Conservation (phyloP, 2,113 vertebrate genomes). For the mouse (Mus musculus) region DNA sequence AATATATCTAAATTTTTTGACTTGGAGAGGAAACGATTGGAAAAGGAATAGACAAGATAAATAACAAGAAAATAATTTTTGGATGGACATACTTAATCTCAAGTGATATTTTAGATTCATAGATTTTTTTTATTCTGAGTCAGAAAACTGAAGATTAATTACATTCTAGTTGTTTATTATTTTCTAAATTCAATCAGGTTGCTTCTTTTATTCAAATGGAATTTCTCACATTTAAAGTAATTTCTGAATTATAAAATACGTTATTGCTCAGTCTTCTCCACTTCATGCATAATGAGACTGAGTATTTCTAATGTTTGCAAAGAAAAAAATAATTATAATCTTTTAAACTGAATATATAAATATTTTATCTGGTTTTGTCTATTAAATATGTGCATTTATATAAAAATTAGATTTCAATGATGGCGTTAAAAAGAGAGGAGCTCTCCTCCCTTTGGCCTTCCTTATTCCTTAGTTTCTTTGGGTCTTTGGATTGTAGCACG, state of each 20-base stretch:
- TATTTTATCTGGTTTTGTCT: not conserved
- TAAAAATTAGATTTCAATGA: not conserved
- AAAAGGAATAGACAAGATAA: constrained; percentile 43
- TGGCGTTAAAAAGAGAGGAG: not conserved
- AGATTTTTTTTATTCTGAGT: constrained; percentile 31
- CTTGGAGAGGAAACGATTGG: constrained; percentile 23
- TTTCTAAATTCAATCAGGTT: constrained; percentile 25
- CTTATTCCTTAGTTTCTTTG: too few species aligned
- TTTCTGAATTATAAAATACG: constrained; percentile 5
- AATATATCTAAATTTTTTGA: constrained; percentile 48
- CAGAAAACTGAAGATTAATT: constrained; percentile 50
- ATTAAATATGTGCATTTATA: not conserved
- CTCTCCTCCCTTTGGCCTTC: too few species aligned
- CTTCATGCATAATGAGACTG: not conserved
- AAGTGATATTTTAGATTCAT: constrained; percentile 29
- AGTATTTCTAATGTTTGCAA: constrained; percentile 4
- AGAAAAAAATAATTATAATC: constrained; percentile 22
- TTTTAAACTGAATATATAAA: constrained; percentile 41
- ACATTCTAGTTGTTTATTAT: constrained; percentile 50
- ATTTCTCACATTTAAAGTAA: constrained; percentile 47
- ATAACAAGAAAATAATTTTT: constrained; percentile 30
- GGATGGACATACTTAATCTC: constrained; percentile 46
- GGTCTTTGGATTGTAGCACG: too few species aligned
- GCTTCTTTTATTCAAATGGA: constrained; percentile 44
- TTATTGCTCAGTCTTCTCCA: not conserved